These are phyloP conservation scores for Brachyopa scutellaris DNA, from an alignment of 2,888 invertebrate species.

Conservation along the genomic window DNA sequence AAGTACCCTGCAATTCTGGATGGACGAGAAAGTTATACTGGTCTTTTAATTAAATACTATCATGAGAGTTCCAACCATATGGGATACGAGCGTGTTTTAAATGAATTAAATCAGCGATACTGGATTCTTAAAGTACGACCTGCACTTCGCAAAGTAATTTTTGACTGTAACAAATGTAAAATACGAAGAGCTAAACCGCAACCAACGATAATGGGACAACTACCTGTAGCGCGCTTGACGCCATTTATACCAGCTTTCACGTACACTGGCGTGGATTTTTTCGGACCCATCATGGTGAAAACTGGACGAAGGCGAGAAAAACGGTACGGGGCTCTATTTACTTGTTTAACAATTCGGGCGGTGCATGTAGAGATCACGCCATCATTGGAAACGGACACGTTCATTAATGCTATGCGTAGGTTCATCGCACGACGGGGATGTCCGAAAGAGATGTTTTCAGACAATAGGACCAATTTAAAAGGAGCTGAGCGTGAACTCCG, in stretches of 20 bases:
- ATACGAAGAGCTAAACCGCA: conserved; percentile 7
- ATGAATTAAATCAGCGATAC: conserved; percentile 39
- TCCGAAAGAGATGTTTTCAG: conserved; percentile 31
- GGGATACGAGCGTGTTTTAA: conserved; percentile 37
- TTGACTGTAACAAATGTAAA: conserved; percentile 27
- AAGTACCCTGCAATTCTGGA: not conserved
- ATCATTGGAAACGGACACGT: conserved; percentile 35
- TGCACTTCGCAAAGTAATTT: not conserved
- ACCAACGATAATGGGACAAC: conserved; percentile 24
- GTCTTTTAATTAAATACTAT: not conserved
- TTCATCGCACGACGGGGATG: conserved; percentile 44
- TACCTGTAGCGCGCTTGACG: conserved; percentile 11
- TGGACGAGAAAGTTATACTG: not conserved
- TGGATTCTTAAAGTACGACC: not conserved
- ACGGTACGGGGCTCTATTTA: conserved; percentile 43
- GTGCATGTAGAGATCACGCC: conserved; percentile 27
- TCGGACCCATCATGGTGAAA: conserved; percentile 32
- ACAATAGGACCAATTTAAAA: conserved; percentile 54
- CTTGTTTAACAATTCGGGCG: conserved; percentile 43
- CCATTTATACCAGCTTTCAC: conserved; percentile 28
- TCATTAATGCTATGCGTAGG: conserved; percentile 38
- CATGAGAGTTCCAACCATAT: not conserved
- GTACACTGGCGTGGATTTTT: conserved; percentile 48
- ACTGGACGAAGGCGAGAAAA: conserved; percentile 41
- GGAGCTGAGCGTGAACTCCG: conserved; percentile 21